A percentile compares a stretch with the other conserved stretches of the same genome.
Evolutionary conservation across 2,888 invertebrate genomes (phyloP).

Genomic region (Thalpophila matura): DNA sequence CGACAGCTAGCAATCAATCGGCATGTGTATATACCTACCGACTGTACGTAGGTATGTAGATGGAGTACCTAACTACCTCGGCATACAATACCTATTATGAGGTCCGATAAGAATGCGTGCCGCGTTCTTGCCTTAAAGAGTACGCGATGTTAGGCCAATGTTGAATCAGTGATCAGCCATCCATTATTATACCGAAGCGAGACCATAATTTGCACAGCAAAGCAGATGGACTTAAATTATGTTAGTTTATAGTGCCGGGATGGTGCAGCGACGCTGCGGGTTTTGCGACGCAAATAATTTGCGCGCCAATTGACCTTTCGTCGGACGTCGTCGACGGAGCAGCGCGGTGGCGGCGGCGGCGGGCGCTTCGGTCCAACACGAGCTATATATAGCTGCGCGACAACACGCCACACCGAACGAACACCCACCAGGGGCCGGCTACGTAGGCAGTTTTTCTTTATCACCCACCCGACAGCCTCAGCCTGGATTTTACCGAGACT

Average conservation of each 20-base stretch:
- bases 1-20: constrained; percentile 45
- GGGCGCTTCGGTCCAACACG: constrained; percentile 85
- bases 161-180: constrained; percentile 58
- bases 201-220: constrained; percentile 40
- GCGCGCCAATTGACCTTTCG: constrained; percentile 91
- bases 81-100: constrained; percentile 67
- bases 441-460: constrained; percentile 89
- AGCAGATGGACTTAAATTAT: constrained; percentile 60
- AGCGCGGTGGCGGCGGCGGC: constrained; percentile 76
- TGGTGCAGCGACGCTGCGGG: constrained; percentile 82
- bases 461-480: constrained; percentile 88
- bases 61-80: constrained; percentile 43
- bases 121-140: constrained; percentile 69
- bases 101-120: constrained; percentile 73
- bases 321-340: constrained; percentile 83
- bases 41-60: constrained; percentile 33
- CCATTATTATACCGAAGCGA: constrained; percentile 43
- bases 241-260: constrained; percentile 66
- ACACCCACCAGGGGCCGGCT: constrained; percentile 87
- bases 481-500: constrained; percentile 87
- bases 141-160: constrained; percentile 51
- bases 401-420: constrained; percentile 83
- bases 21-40: constrained; percentile 36
- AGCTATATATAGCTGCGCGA: constrained; percentile 89
- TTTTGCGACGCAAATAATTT: constrained; percentile 91